phyloP scores from a whole-genome alignment of 2,113 vertebrate species.

The Tragelaphus buxtoni region DNA sequence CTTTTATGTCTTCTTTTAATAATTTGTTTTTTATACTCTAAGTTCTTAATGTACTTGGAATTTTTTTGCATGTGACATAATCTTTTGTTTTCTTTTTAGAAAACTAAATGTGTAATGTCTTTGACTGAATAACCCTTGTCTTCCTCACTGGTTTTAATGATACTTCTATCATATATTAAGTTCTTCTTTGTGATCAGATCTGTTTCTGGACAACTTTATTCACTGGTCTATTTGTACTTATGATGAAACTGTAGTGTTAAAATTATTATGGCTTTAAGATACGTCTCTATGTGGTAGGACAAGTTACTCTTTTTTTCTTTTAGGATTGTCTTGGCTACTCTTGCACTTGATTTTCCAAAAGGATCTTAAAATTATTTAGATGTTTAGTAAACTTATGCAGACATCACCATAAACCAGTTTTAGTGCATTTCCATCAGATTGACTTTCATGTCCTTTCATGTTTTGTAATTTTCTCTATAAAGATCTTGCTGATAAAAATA shows the following conservation, averaged over 20 bases:
- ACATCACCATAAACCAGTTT: not conserved
- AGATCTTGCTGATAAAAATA: not conserved
- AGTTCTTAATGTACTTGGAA: not conserved
- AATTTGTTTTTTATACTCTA: not conserved
- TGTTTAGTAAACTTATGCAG: not conserved
- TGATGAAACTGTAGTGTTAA: not conserved
- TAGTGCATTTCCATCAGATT: not conserved
- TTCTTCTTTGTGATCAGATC: not conserved
- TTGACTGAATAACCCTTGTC: not conserved
- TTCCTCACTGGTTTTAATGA: not conserved
- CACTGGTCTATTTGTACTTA: not conserved
- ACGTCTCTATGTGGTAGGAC: not conserved
- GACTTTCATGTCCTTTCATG: not conserved
- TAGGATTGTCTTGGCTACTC: not conserved
- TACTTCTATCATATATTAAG: not conserved
- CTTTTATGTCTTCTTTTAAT: not conserved
- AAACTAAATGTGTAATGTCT: not conserved
- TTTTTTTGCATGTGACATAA: not conserved
- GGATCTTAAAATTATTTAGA: not conserved
- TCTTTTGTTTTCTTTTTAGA: not conserved
- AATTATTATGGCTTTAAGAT: not conserved
- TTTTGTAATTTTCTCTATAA: not conserved
- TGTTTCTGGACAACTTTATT: not conserved
- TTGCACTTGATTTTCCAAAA: not conserved
- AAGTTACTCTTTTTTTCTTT: not conserved